Base-by-base conservation (phyloP, 2,113 vertebrate species). In the Sinocyclocheilus grahami region DNA sequence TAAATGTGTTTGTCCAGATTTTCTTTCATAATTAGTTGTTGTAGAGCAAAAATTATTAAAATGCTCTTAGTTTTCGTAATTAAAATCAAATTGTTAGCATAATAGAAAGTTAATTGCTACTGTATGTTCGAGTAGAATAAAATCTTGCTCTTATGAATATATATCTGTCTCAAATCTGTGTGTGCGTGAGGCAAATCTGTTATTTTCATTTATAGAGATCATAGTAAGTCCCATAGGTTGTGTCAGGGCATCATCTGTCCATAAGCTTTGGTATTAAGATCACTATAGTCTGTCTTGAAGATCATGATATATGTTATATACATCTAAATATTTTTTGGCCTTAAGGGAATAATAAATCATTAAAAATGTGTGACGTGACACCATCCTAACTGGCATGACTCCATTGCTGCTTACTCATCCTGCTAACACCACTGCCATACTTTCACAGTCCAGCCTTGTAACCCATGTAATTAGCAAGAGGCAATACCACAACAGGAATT, bases 401-500 rank as follows among this genome's bases (percentile, higher is more conserved):
- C 60, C 63, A 14, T 63, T 22, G 27, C 62, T 79, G 30, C 65
- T 30, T 55, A 16, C 16, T 81, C 85, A 71, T 33, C 37, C 60
- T 69, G 63, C 80, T 69, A 75, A 83, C 42, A 58, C 46, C 39
- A 55, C 22, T 58, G 18, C 24, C 30, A 69, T 62, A 20, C 18
- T 67, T 67, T 53, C 12, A 5, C 33, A 65, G 74, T 18, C 58
- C 42, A 53, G 75, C 71, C 3, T 53, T 18, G 33, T 67, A 79
- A 62, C 65, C 80, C 81, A 22, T 83, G 74, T 87, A 78, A 86
- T 74, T 86, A 86, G 11, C 86, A 46, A 55, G 46, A 85, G 60
- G 58, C 83, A 89, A 87, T 71, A 37, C 65, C 33, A 69, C 60
- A 48, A 30, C 37, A 69, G 62, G 78, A 85, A 87, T 86, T 86